Evolutionary conservation across 2,113 vertebrate species (phyloP).

Genomic region (Apeltes quadracus): DNA sequence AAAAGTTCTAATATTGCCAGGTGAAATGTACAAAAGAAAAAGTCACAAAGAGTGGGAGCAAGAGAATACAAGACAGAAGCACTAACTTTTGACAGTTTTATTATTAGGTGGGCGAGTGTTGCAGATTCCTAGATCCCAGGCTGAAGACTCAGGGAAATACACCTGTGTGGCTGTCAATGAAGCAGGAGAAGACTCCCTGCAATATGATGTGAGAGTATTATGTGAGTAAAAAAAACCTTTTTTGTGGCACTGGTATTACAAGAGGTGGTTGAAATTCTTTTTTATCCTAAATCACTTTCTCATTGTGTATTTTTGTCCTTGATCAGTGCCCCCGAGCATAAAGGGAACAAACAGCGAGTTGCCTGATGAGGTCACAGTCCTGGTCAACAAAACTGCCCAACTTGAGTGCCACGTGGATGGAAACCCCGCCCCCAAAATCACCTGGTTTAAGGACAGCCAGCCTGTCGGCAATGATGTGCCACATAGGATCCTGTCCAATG

Average conservation of each 20-base stretch:
- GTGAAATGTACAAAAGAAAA: slow-evolving; percentile 66
- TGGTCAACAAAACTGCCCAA: slow-evolving; percentile 79
- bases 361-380: slow-evolving; percentile 87
- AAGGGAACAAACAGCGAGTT: slow-evolving; percentile 78
- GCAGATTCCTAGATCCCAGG: slow-evolving; percentile 87
- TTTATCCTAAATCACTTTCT: not conserved
- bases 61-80: not conserved
- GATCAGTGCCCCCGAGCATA: slow-evolving; percentile 89
- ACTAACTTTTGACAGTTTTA: slow-evolving; percentile 9
- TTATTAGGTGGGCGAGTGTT: slow-evolving; percentile 88
- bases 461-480: slow-evolving; percentile 74
- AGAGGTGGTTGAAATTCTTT: not conserved
- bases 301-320: slow-evolving; percentile 10
- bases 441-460: slow-evolving; percentile 90
- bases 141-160: slow-evolving; percentile 89
- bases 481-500: slow-evolving; percentile 81
- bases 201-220: slow-evolving; percentile 89
- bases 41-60: not conserved
- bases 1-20: slow-evolving; percentile 89
- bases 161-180: slow-evolving; percentile 92
- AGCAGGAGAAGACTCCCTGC: slow-evolving; percentile 94
- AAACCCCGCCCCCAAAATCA: slow-evolving; percentile 85
- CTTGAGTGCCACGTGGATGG: slow-evolving; percentile 88
- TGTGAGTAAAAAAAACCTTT: slow-evolving; percentile 79
- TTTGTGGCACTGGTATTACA: not conserved